These are phyloP conservation scores for Nycteola revayana DNA, from an alignment of 2,888 invertebrate species.

Conservation along the genomic window DNA sequence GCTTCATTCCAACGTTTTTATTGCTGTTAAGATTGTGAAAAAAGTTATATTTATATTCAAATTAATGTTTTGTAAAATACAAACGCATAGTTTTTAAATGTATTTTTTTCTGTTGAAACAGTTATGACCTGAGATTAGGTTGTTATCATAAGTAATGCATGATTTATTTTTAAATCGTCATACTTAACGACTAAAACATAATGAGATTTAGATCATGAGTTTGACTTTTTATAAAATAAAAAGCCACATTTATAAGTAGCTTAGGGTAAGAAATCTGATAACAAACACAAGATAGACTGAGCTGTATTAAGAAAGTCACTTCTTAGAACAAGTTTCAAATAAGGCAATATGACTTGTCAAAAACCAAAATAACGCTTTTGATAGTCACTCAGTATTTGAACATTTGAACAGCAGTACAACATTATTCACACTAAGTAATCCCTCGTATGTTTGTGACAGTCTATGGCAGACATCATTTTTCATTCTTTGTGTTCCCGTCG, in stretches of 20 bases:
- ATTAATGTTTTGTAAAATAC: not conserved
- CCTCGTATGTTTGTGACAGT: conserved; percentile 15
- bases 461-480: conserved; percentile 48
- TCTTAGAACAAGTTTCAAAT: conserved; percentile 26
- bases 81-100: not conserved
- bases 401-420: conserved; percentile 10
- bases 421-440: conserved; percentile 27
- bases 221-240: too few relatives aligned
- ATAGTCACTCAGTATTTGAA: conserved; percentile 14
- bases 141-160: too few relatives aligned
- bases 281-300: not conserved
- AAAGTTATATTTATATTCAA: not conserved
- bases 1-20: not conserved
- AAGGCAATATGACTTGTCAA: conserved; percentile 33
- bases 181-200: too few relatives aligned
- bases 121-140: too few relatives aligned
- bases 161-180: too few relatives aligned
- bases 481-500: conserved; percentile 58
- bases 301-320: conserved; percentile 2
- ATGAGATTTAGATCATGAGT: too few relatives aligned
- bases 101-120: too few relatives aligned
- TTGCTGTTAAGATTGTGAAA: not conserved
- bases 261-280: too few relatives aligned
- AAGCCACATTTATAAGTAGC: too few relatives aligned
- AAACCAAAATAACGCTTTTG: conserved; percentile 27